A percentile compares a stretch with the other conserved stretches of the same genome.
phyloP scores from a whole-genome alignment of 1,140 invertebrate genomes.

The Semibalanus balanoides region DNA sequence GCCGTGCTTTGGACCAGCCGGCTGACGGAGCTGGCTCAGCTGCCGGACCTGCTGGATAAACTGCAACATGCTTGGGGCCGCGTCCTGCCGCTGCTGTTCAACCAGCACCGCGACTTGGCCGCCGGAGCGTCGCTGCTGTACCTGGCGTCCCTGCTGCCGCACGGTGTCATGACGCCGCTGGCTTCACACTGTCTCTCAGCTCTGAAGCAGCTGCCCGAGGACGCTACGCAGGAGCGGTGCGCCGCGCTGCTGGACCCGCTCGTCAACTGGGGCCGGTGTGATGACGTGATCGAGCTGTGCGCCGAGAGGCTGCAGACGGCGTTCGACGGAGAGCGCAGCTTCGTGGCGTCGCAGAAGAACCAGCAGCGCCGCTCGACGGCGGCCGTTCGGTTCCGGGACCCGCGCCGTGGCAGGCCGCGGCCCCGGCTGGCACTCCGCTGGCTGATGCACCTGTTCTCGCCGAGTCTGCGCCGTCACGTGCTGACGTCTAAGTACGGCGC shows the following conservation, averaged over 20 bases:
- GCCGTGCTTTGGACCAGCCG: not conserved
- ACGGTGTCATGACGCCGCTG: not conserved
- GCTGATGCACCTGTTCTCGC: not conserved
- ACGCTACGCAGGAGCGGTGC: not conserved
- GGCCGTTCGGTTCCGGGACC: not conserved
- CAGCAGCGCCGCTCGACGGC: not conserved
- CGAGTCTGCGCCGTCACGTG: not conserved
- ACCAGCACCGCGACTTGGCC: not conserved
- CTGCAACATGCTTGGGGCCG: not conserved
- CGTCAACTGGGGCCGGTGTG: not conserved
- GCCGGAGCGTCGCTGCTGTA: not conserved
- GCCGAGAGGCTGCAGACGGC: not conserved
- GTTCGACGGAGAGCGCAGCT: not conserved
- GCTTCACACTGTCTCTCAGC: not conserved
- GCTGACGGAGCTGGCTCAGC: not conserved
- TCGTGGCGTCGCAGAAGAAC: conserved; percentile 3
- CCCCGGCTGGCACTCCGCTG: not conserved
- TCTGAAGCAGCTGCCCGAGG: not conserved
- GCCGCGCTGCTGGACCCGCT: not conserved
- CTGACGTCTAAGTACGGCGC: not conserved
- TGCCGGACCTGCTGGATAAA: not conserved
- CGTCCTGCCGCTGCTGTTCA: not conserved
- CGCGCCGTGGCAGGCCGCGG: no score
- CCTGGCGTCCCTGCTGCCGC: not conserved
- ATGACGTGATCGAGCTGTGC: not conserved